Evolutionary conservation across 1,140 invertebrate genomes (phyloP).

Genomic region (Drosophila malerkotliana): DNA sequence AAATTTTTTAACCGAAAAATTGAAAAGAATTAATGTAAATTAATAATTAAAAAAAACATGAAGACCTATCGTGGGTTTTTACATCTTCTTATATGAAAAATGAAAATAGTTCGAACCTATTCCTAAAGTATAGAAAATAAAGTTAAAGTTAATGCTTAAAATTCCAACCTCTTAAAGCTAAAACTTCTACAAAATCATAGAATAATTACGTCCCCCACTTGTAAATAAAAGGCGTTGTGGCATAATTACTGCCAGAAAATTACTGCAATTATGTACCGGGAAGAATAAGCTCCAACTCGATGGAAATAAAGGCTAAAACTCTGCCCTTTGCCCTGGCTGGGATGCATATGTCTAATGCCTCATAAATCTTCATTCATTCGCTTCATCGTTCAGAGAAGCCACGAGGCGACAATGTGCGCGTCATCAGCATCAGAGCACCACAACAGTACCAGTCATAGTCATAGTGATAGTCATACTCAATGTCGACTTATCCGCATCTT

Average conservation of each 20-base stretch:
- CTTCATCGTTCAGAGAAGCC: slow-evolving; percentile 40
- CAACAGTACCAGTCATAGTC: neutral
- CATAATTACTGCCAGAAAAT: slow-evolving; percentile 20
- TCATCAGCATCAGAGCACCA: slow-evolving; percentile 32
- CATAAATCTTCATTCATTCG: slow-evolving; percentile 78
- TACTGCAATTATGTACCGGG: slow-evolving; percentile 20
- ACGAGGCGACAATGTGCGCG: slow-evolving; percentile 50
- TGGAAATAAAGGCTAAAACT: neutral
- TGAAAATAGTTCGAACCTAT: no score
- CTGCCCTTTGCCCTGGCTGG: slow-evolving; percentile 3
- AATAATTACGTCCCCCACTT: neutral
- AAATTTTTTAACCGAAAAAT: neutral
- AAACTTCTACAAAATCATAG: neutral
- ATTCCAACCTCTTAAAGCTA: no score
- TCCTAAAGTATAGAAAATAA: no score
- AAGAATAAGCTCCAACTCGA: slow-evolving; percentile 1
- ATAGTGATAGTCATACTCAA: slow-evolving; percentile 21
- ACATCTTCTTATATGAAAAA: no score
- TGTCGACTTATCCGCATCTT: slow-evolving; percentile 48
- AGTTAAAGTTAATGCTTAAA: no score
- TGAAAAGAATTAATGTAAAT: neutral
- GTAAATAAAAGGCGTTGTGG: neutral
- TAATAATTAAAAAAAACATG: neutral
- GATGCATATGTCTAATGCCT: slow-evolving; percentile 60
- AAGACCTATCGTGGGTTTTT: neutral